Conservation (phyloP, 2,113 vertebrate species). For the Hippotragus niger region DNA sequence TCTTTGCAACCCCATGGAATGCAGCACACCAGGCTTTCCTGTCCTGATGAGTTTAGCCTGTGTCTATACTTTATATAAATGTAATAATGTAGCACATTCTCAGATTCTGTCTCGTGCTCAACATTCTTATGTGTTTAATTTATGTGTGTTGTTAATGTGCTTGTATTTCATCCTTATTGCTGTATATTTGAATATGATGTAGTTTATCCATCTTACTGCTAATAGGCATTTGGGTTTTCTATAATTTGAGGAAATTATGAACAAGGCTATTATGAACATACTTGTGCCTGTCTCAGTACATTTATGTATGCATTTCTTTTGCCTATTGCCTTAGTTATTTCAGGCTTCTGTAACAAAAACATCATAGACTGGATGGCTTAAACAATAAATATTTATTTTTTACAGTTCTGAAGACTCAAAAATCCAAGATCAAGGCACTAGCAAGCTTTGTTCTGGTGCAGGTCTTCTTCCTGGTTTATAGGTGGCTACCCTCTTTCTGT, state of each 20-base stretch:
- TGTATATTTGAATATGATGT: not conserved
- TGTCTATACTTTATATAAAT: not conserved
- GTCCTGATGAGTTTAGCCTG: not conserved
- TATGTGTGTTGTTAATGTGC: not conserved
- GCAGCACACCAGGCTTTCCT: not conserved
- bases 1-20: not conserved
- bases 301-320: not conserved
- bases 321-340: not conserved
- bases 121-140: not conserved
- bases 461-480: not conserved
- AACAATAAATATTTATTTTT: not conserved
- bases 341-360: not conserved
- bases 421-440: not conserved
- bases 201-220: not conserved
- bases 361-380: not conserved
- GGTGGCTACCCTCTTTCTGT: not conserved
- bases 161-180: not conserved
- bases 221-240: not conserved
- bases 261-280: not conserved
- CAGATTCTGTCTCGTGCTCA: not conserved
- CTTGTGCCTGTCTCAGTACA: not conserved
- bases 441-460: not conserved
- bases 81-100: not conserved
- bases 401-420: not conserved
- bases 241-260: not conserved